A percentile compares a stretch with the other conserved stretches of the same genome.
Conservation (phyloP, 2,797 vertebrate genomes). For the Chromis chromis region DNA sequence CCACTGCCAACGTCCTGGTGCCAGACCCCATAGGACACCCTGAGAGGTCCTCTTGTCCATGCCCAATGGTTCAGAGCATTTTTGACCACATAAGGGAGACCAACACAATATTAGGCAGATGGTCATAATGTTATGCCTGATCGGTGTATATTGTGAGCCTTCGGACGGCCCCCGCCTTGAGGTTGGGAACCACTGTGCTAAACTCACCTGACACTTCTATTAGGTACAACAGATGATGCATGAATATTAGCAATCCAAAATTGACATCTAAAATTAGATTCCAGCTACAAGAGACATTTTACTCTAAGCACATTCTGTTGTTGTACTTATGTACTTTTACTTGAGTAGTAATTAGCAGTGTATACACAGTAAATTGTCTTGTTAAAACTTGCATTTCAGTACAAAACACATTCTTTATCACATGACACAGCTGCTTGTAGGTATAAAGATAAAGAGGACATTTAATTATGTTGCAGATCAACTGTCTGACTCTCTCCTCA, state of each 20-base stretch:
- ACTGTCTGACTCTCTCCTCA: conserved; percentile 23
- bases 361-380: not conserved
- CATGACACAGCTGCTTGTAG: conserved; percentile 21
- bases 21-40: too few relatives aligned
- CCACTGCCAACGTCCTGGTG: too few relatives aligned
- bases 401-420: conserved; percentile 4
- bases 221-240: not conserved
- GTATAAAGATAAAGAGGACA: conserved; percentile 33
- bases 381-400: not conserved
- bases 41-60: too few relatives aligned
- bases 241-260: not conserved
- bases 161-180: not conserved
- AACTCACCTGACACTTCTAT: not conserved
- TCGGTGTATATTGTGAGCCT: not conserved
- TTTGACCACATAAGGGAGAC: too few relatives aligned
- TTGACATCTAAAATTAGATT: not conserved
- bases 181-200: not conserved
- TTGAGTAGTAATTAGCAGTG: not conserved
- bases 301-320: not conserved
- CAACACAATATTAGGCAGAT: too few relatives aligned
- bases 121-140: too few relatives aligned
- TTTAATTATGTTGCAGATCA: conserved; percentile 44
- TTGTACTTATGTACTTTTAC: not conserved
- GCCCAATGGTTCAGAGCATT: too few relatives aligned
- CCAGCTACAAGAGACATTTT: not conserved